Base-by-base conservation (phyloP, 2,113 vertebrate genomes). In the Pomatostomus ruficeps region DNA sequence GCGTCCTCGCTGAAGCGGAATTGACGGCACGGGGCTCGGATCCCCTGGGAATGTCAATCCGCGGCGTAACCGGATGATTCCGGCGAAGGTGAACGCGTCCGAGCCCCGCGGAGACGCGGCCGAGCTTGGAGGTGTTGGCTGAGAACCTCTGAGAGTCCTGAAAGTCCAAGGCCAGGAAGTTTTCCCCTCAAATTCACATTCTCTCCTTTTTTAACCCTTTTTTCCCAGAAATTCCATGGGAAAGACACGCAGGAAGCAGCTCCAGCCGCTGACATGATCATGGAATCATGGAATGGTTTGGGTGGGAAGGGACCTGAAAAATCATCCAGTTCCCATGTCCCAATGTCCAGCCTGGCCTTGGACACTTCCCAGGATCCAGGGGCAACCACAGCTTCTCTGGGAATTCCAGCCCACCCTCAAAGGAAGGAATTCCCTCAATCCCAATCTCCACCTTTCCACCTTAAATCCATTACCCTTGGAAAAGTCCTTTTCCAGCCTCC, bases 251-350 rank as follows among this genome's bases (percentile, higher is more conserved):
- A 31, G 0, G 1, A 57, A 63, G 52, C 42, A 66, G 38, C 31
- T 72, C 49, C 46, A 2, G 0, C 4, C 14, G 46, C 38, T 24
- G 29, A 4, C 5, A 0, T 12, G 3, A 22, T 7, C 29, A 22
- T 0, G 3, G 62, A 48, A 5, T 8, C 3, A 6, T 15, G 12
- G 62, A 11, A 18, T 31, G 61, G 35, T 13, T 35, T 54, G 54
- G 62, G n/a, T 8, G 4, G 1, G 35, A 31, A 35, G 17, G 12
- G 25, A 61, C 3, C 4, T n/a, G n/a, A n/a, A n/a, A n/a, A n/a
- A n/a, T n/a, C n/a, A n/a, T n/a, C n/a, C n/a, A n/a, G n/a, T n/a
- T n/a, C n/a, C n/a, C n/a, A n/a, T 7, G 28, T 17, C 12, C 33
- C 65, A 20, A n/a, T 31, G 7, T n/a, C 68, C 63, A 71, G 0